Conservation (phyloP, 2,888 invertebrate species). For the Drosophila barbarae region DNA sequence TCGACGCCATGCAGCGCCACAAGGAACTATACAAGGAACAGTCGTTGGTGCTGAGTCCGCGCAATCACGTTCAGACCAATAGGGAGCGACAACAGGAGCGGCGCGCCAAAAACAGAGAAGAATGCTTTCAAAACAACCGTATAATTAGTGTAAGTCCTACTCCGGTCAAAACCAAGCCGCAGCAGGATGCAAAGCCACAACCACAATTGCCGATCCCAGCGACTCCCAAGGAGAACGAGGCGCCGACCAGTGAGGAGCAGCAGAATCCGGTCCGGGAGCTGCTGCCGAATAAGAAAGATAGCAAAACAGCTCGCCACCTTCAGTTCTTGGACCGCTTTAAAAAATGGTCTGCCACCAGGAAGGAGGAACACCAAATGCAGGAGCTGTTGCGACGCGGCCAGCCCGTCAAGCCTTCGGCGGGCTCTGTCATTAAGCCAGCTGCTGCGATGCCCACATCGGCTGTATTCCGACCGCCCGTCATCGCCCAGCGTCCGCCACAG, state of each 20-base stretch:
- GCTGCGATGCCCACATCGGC: constrained; percentile 1
- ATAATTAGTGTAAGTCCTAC: constrained; percentile 55
- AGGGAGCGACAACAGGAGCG: constrained; percentile 52
- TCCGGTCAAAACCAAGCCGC: constrained; percentile 14
- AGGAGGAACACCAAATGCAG: constrained; percentile 1
- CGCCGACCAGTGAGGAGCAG: background rate
- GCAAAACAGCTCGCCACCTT: constrained; percentile 12
- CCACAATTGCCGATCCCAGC: background rate
- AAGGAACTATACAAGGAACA: constrained; percentile 49
- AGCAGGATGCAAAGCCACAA: background rate
- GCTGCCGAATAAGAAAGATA: constrained; percentile 2
- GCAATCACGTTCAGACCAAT: constrained; percentile 47
- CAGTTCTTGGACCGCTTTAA: constrained; percentile 14
- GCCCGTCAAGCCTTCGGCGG: background rate
- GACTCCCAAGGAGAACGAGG: constrained; percentile 41
- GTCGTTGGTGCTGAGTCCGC: constrained; percentile 38
- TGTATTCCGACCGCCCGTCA: constrained; percentile 3
- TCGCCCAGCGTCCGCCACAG: background rate
- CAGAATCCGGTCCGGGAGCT: background rate
- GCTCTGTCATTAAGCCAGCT: background rate
- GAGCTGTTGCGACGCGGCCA: constrained; percentile 17
- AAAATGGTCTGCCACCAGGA: constrained; percentile 18
- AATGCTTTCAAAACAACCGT: constrained; percentile 57
- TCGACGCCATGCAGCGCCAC: constrained; percentile 27
- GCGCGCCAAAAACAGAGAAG: constrained; percentile 57